Evolutionary conservation across 2,888 invertebrate genomes (phyloP).

Genomic region (Coenonympha arcania): DNA sequence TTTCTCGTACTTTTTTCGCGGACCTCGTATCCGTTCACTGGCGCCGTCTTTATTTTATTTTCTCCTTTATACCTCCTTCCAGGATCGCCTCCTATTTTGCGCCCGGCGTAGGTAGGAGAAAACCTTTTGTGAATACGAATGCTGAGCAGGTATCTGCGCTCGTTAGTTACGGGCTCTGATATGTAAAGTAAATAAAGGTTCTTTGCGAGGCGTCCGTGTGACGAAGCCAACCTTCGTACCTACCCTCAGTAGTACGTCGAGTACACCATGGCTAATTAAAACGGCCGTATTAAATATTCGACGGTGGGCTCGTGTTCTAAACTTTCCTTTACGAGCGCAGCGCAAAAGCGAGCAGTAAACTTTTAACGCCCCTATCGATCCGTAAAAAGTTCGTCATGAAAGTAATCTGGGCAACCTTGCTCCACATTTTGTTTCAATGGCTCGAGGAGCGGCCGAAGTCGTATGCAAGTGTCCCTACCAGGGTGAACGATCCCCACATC

Average conservation of each 20-base stretch:
- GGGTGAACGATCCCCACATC: constrained; percentile 72
- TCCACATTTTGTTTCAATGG: constrained; percentile 70
- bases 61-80: constrained; percentile 72
- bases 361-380: constrained; percentile 69
- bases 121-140: constrained; percentile 74
- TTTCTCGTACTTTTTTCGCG: constrained; percentile 71
- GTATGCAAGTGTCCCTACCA: constrained; percentile 72
- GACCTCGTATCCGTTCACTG: constrained; percentile 69
- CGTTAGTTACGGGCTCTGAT: constrained; percentile 67
- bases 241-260: constrained; percentile 20
- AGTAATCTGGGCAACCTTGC: constrained; percentile 72
- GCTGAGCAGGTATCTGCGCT: constrained; percentile 69
- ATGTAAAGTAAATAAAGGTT: constrained; percentile 70
- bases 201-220: constrained; percentile 35
- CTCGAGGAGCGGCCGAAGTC: constrained; percentile 49
- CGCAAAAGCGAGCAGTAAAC: constrained; percentile 56
- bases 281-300: constrained; percentile 26
- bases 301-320: constrained; percentile 25
- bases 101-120: constrained; percentile 70
- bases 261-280: constrained; percentile 21
- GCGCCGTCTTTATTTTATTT: constrained; percentile 74
- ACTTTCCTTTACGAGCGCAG: constrained; percentile 49
- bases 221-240: constrained; percentile 30
- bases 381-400: constrained; percentile 66
- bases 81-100: constrained; percentile 69